Percentiles rank a stretch among this genome's conserved stretches.
Evolutionary conservation across 2,797 vertebrate species (phyloP).

Genomic region (Parambassis ranga): DNA sequence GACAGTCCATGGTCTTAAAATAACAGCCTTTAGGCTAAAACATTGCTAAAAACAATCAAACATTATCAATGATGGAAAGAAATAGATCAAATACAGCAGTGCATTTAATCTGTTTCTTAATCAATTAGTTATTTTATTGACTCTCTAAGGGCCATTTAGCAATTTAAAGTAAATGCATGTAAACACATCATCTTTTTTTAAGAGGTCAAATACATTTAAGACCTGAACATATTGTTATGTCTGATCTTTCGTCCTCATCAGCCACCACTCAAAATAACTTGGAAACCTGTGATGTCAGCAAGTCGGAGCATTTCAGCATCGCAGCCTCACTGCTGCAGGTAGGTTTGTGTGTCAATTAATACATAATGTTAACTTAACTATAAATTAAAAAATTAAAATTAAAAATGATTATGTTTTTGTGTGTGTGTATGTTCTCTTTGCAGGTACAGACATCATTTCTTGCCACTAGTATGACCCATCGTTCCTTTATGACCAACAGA

Average conservation of each 20-base stretch:
- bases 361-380: background rate
- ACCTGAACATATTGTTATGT: background rate
- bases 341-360: background rate
- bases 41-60: background rate
- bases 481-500: slow-evolving; percentile 85
- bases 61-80: background rate
- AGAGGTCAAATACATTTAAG: too few species aligned
- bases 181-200: too few species aligned
- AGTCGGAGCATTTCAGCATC: slow-evolving; percentile 80
- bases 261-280: slow-evolving; percentile 84
- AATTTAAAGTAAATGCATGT: too few species aligned
- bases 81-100: too few species aligned
- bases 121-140: fast-evolving
- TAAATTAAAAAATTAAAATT: too few species aligned
- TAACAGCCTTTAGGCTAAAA: too few species aligned
- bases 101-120: background rate
- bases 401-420: background rate
- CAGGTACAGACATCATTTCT: slow-evolving; percentile 82
- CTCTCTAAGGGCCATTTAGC: background rate
- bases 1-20: too few species aligned
- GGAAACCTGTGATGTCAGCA: slow-evolving; percentile 86
- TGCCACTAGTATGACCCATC: slow-evolving; percentile 83
- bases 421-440: background rate
- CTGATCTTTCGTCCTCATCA: slow-evolving; percentile 45
- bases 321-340: slow-evolving; percentile 87